Percentiles rank a stretch among this genome's conserved stretches.
These are phyloP conservation scores for Phalangium opilio DNA, from an alignment of 2,888 invertebrate genomes.

Conservation along the genomic window DNA sequence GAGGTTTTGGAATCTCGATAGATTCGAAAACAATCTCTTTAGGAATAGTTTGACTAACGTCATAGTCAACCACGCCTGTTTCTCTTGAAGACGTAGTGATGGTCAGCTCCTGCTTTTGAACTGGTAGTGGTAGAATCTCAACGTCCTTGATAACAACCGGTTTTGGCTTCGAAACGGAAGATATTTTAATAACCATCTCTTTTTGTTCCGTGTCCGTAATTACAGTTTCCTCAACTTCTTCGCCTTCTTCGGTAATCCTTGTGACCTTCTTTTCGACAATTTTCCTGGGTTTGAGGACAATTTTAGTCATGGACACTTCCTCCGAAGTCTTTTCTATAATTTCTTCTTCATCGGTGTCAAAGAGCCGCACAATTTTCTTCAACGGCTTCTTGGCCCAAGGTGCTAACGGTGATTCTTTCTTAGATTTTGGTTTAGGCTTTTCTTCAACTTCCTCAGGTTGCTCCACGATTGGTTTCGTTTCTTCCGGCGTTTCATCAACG, in stretches of 20 bases:
- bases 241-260: not conserved
- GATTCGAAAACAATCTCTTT: not conserved
- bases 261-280: constrained; percentile 2
- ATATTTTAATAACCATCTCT: not conserved
- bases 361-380: no score
- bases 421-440: no score
- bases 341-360: no score
- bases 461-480: no score
- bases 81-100: not conserved
- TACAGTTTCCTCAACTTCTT: not conserved
- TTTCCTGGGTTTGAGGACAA: not conserved
- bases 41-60: not conserved
- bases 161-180: not conserved
- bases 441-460: no score
- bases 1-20: not conserved
- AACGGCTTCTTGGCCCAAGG: no score
- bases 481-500: no score
- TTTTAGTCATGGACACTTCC: not conserved
- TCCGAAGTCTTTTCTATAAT: no score
- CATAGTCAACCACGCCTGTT: not conserved
- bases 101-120: not conserved
- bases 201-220: not conserved
- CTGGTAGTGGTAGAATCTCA: not conserved
- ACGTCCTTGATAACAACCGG: constrained; percentile 1
- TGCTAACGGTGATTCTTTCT: no score